Conservation (phyloP, 2,797 vertebrate species). For the Sphenodon punctatus region DNA sequence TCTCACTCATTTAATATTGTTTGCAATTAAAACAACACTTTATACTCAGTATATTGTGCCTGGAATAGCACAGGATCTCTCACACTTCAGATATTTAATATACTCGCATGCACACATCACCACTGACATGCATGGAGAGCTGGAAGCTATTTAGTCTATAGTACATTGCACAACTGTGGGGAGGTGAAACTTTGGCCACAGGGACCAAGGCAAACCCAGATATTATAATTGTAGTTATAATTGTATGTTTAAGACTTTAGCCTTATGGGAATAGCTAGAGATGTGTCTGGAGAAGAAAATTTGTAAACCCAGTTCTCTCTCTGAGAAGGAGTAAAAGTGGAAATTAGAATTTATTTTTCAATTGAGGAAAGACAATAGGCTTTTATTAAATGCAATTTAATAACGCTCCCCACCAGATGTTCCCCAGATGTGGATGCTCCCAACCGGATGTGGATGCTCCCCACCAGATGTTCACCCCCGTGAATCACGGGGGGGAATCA, state of each 20-base stretch:
- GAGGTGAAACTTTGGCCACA: neutral
- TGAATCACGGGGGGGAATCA: too few relatives aligned
- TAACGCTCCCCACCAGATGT: too few relatives aligned
- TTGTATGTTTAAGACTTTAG: neutral
- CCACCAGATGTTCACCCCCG: too few relatives aligned
- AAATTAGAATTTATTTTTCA: slow-evolving; percentile 2
- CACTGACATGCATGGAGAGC: neutral
- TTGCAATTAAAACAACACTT: neutral
- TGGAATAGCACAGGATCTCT: neutral
- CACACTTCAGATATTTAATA: neutral
- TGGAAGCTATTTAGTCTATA: neutral
- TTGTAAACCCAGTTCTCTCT: neutral
- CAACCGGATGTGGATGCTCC: too few relatives aligned
- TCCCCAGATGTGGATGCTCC: too few relatives aligned
- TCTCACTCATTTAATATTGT: neutral
- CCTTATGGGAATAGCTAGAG: neutral
- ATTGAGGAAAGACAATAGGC: slow-evolving; percentile 10
- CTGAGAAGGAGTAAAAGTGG: neutral
- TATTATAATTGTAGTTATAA: neutral
- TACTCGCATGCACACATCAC: neutral
- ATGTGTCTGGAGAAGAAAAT: neutral
- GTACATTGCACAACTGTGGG: neutral
- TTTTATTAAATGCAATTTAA: too few relatives aligned
- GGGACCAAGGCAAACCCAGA: neutral
- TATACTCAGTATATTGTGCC: neutral